Evolutionary conservation across 2,888 invertebrate species (phyloP), one percentile per base, ranked within the genome.

Genomic region (Melikaiella ostensackeni): DNA sequence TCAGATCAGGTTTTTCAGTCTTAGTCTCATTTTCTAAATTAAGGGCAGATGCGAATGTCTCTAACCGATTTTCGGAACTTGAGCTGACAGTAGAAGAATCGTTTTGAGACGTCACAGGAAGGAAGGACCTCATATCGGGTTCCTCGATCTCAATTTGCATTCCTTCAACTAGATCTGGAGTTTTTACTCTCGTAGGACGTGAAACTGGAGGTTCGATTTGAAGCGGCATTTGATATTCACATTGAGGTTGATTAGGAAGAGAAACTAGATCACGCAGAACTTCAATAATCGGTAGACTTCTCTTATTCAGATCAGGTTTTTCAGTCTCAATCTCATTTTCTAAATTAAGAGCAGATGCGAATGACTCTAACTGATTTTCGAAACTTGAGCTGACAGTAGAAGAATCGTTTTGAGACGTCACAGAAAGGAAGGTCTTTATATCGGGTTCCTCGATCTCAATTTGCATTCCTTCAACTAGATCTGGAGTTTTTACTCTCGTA

Each of bases 91-190:
- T 13, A 42, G 16, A 3, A 16, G 16, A 42, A 42, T 42, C 42
- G 16, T 42, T 42, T 42, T 42, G 42, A 42, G 42, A 42, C 2
- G 16, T 16, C n/a, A 16, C 30, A 7, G n/a, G 11, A 63, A 63
- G 6, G 19, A 35, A 35, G 11, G 63, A 35, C 38, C 38, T 63
- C 27, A 61, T 5, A 11, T 61, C 33, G 9, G n/a, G 35, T 63
- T 63, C 63, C 35, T 63, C 63, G 11, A 63, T 63, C 11, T 63
- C 35, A 63, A 63, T 35, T 16, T 63, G 33, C 63, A 63, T 63
- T 63, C n/a, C 19, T 13, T 63, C 35, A n/a, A 33, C 63, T 3
- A 63, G 11, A 35, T 33, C 11, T 63, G 33, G 33, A 33, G 19
- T 38, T 9, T 35, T 9, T 9, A 11, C 0, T 35, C 35, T 35